phyloP scores from a whole-genome alignment of 2,888 invertebrate species.

The Tinea trinotella region DNA sequence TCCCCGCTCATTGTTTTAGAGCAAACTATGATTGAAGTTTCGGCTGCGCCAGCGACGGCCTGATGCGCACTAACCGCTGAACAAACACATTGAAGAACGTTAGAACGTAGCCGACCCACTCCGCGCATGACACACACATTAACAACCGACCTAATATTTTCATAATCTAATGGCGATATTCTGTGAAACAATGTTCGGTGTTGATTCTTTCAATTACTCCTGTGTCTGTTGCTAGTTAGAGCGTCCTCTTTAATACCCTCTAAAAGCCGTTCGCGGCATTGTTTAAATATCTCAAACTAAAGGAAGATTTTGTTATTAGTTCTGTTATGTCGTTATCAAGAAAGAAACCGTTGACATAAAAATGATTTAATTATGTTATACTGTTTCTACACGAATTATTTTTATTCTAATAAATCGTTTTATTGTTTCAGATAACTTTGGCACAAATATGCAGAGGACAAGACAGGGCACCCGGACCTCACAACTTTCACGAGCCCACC shows the following conservation, averaged over 20 bases:
- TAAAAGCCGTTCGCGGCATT: constrained; percentile 54
- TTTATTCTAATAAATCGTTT: constrained; percentile 20
- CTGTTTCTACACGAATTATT: not conserved
- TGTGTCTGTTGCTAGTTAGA: constrained; percentile 65
- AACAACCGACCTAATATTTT: constrained; percentile 70
- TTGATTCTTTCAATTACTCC: constrained; percentile 64
- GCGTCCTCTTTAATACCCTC: constrained; percentile 67
- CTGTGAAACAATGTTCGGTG: constrained; percentile 67
- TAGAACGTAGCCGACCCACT: constrained; percentile 42
- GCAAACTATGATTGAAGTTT: constrained; percentile 69
- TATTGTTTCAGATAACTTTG: constrained; percentile 78
- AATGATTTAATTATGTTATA: not conserved
- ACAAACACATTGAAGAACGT: constrained; percentile 50
- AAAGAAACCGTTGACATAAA: not conserved
- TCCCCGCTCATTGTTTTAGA: constrained; percentile 70
- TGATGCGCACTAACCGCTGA: constrained; percentile 59
- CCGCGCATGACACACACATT: constrained; percentile 69
- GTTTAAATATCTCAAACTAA: constrained; percentile 11
- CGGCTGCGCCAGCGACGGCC: constrained; percentile 45
- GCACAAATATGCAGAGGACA: constrained; percentile 88
- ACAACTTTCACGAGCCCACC: constrained; percentile 78
- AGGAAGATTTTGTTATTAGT: constrained; percentile 11
- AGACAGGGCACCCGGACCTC: constrained; percentile 76
- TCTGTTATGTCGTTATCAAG: not conserved
- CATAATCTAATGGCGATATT: constrained; percentile 73